Evolutionary conservation across 1,140 invertebrate genomes (phyloP), one percentile per base, ranked within the genome.

Genomic region (Bombus polaris): DNA sequence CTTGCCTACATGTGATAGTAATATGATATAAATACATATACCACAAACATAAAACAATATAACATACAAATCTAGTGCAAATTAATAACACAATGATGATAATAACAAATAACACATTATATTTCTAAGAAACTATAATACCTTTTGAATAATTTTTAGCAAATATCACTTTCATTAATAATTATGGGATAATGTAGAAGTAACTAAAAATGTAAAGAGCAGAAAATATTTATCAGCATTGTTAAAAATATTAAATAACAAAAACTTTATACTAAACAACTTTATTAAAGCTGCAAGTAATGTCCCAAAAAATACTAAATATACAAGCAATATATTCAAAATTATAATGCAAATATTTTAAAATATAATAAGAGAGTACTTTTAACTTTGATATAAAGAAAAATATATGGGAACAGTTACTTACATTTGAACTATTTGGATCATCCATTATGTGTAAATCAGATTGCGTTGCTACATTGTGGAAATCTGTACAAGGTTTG

Each of bases 401-500:
- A 78, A 86, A 37, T 86, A 87, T 88, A 70, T 85, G 82, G 89
- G 81, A 92, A 91, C 88, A 91, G 88, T 92, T 94, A 94, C 94
- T 94, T 94, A 94, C 93, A 89, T 94, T 87, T 92, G 89, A 85
- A 88, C 72, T 87, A 82, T 92, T 85, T 90, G 86, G 75, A 85
- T 83, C 84, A 90, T 89, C 93, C 90, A 81, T 87, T 89, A 88
- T 81, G 83, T 93, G 91, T 87, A 89, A 74, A 83, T 93, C 92
- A 83, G 91, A 89, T 93, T 93, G 93, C 90, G 88, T 91, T 91
- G 90, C 89, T 93, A 94, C 87, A 87, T 84, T 93, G 84, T 92
- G 89, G 90, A 92, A 87, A 87, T 94, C 89, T 91, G 87, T 93
- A 93, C 86, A 91, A 88, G 93, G 87, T 88, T 71, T 53, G 75